Conservation (phyloP, 1,140 invertebrate genomes). For the Caerostris extrusa region DNA sequence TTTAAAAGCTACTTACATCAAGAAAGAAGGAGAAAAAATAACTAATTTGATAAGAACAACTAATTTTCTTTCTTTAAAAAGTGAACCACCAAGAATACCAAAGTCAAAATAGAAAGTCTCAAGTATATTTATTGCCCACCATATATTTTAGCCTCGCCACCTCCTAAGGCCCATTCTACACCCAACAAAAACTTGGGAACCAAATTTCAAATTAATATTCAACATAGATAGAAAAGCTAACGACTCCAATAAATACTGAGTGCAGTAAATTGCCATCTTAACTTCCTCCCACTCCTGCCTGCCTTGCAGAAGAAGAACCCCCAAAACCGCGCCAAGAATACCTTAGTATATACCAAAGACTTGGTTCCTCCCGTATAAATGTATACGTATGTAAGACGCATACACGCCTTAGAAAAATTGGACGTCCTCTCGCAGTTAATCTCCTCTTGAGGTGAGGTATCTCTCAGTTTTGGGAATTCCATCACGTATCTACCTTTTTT, state of each 20-base stretch:
- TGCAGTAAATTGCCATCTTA: conserved; percentile 57
- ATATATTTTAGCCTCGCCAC: not conserved
- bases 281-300: not conserved
- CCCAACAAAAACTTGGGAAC: not conserved
- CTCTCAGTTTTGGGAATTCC: conserved; percentile 70
- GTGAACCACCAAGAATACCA: no score
- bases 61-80: no score
- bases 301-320: not conserved
- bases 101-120: no score
- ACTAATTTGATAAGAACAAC: no score
- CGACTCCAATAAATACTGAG: conserved; percentile 71
- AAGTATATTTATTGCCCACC: no score
- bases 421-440: not conserved
- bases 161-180: not conserved
- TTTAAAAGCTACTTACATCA: no score
- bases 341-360: not conserved
- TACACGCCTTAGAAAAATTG: conserved; percentile 10
- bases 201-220: conserved; percentile 67
- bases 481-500: conserved; percentile 63
- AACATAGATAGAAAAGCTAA: conserved; percentile 63
- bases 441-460: conserved; percentile 51
- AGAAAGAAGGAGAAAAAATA: no score
- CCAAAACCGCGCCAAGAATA: conserved; percentile 44
- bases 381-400: not conserved
- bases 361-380: conserved; percentile 25